A percentile compares a stretch with the other conserved stretches of the same genome.
phyloP scores from a whole-genome alignment of 2,797 vertebrate genomes.

The Malurus splendens region DNA sequence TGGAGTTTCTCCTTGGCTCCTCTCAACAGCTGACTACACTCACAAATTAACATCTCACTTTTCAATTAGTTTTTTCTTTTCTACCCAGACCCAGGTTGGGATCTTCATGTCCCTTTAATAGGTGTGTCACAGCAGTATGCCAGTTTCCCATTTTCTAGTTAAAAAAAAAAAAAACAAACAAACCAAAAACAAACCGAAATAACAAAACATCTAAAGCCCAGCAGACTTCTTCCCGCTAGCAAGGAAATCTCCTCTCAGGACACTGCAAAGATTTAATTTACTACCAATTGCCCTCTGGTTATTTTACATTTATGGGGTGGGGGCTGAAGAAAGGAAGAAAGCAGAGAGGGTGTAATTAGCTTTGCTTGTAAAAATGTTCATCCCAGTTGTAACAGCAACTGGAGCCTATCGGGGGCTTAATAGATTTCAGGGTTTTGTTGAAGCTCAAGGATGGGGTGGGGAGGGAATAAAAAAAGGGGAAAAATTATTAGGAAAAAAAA shows the following conservation, averaged over 20 bases:
- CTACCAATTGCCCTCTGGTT: slow-evolving; percentile 27
- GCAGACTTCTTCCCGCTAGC: slow-evolving; percentile 44
- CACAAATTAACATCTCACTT: slow-evolving; percentile 23
- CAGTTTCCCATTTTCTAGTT: slow-evolving; percentile 38
- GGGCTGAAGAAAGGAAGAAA: slow-evolving; percentile 38
- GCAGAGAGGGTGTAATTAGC: slow-evolving; percentile 64
- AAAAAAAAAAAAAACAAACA: neutral
- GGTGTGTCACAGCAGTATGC: slow-evolving; percentile 20
- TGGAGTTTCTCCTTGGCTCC: neutral
- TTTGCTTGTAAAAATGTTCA: slow-evolving; percentile 72
- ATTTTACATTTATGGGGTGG: slow-evolving; percentile 61
- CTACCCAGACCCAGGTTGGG: neutral
- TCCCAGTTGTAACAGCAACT: slow-evolving; percentile 62
- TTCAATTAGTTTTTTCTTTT: neutral
- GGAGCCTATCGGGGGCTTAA: slow-evolving; percentile 60
- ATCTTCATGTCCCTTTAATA: neutral
- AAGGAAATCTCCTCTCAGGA: slow-evolving; percentile 49
- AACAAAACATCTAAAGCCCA: slow-evolving; percentile 47
- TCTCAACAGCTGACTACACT: neutral
- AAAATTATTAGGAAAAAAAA: neutral
- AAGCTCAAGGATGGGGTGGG: slow-evolving; percentile 42
- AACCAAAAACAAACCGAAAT: neutral
- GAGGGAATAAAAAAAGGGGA: neutral
- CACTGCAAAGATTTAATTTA: slow-evolving; percentile 59
- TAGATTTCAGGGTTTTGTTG: slow-evolving; percentile 71